Conservation (phyloP, 2,113 vertebrate genomes). For the Syngnathus floridae region DNA sequence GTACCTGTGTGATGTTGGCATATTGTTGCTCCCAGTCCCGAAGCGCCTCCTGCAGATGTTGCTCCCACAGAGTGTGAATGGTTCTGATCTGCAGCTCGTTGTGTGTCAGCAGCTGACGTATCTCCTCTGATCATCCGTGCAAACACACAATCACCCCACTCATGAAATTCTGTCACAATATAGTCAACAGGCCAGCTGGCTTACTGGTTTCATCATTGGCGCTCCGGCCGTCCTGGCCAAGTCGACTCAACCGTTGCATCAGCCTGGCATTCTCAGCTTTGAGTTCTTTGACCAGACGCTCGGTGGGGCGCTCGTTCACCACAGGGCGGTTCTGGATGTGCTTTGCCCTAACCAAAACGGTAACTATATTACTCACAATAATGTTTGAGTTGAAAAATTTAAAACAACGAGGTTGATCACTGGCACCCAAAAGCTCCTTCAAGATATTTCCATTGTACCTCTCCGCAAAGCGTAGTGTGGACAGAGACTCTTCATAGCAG, state of each 20-base stretch:
- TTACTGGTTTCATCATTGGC: conserved; percentile 73
- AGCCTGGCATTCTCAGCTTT: conserved; percentile 73
- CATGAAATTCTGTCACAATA: background rate
- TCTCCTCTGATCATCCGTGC: conserved; percentile 63
- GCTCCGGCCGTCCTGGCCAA: conserved; percentile 68
- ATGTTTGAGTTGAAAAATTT: too few relatives aligned
- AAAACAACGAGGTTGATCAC: too few relatives aligned
- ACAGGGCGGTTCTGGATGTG: conserved; percentile 80
- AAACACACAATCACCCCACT: conserved; percentile 8
- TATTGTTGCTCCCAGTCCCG: conserved; percentile 78
- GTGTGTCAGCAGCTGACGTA: conserved; percentile 66
- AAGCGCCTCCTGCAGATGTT: conserved; percentile 74
- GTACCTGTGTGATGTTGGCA: conserved; percentile 70
- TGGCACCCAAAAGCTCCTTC: background rate
- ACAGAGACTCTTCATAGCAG: conserved; percentile 81
- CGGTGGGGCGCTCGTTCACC: conserved; percentile 81
- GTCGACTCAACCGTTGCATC: conserved; percentile 62
- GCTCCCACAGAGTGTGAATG: conserved; percentile 74
- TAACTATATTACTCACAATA: too few relatives aligned
- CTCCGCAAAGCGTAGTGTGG: conserved; percentile 80
- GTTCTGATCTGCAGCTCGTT: conserved; percentile 69
- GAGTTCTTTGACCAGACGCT: conserved; percentile 72
- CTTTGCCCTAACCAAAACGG: conserved; percentile 71
- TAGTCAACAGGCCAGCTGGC: background rate
- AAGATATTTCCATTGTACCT: conserved; percentile 57